Evolutionary conservation across 2,888 invertebrate species (phyloP), one percentile per base, ranked within the genome.

Genomic region (Ormia ochracea): DNA sequence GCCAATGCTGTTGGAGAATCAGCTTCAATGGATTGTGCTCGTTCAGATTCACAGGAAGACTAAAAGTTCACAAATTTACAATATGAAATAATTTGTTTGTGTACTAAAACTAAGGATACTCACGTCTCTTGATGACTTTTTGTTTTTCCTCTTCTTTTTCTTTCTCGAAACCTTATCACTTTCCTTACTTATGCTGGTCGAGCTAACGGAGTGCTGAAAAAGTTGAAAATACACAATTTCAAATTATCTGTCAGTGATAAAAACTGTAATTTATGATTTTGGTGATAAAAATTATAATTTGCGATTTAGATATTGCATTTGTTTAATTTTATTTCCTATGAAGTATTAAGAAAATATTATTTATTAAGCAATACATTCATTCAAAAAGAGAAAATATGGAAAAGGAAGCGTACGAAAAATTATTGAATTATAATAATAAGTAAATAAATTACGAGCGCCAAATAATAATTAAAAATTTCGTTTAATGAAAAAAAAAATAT

Each of bases 41-140:
- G 82, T 26, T 87, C 89, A 3, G 91, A 91, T 82, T 91, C 91
- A 79, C 89, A 91, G 21, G 91, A 91, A 3, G 91, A 91, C 83
- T 91, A 63, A 69, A 63, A 28, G 12, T 21, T 43, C 19, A 3
- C 6, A 3, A 6, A 4, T 6, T n/a, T 50, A 36, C n/a, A 7
- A 36, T 36, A 1, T 38, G 10, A 66, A 41, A 41, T 61, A 7
- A 9, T 31, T n/a, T 56, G 14, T 10, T 6, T 21, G 21, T n/a
- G n/a, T 19, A 0, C 1, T 41, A 0, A 10, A 6, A 21, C 2
- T 36, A 52, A 7, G 38, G 6, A 36, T 0, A 85, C 85, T 83
- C 85, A 89, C 90, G 65, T 86, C 87, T 75, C 89, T 85, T 19
- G 87, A 86, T 0, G 84, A 80, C 74, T 86, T 85, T 36, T 88